Conservation (phyloP, 1,140 invertebrate genomes). For the Phenacoccus solenopsis region DNA sequence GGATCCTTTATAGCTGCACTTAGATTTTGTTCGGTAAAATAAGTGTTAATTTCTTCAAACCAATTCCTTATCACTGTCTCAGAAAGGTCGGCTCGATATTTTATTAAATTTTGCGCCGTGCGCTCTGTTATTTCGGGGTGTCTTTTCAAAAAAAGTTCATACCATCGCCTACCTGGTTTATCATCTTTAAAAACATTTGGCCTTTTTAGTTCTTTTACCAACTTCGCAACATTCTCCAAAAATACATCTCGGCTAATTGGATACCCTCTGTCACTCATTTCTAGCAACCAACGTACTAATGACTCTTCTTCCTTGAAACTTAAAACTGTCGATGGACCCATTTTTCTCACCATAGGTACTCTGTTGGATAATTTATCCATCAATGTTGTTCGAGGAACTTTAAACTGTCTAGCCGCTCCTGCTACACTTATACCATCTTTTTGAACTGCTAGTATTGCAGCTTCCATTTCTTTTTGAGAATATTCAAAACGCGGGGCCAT, state of each 20-base stretch:
- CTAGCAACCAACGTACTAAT: conserved; percentile 9
- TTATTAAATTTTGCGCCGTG: conserved; percentile 28
- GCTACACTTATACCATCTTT: too few relatives aligned
- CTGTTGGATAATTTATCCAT: too few relatives aligned
- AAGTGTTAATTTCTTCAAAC: conserved; percentile 29
- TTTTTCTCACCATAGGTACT: too few relatives aligned
- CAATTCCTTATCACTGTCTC: conserved; percentile 29
- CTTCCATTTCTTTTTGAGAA: too few relatives aligned
- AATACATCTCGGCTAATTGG: neutral
- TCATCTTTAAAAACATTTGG: conserved; percentile 25
- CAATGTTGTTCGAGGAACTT: too few relatives aligned
- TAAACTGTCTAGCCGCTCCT: too few relatives aligned
- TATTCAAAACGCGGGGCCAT: too few relatives aligned
- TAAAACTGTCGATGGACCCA: too few relatives aligned
- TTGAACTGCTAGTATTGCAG: too few relatives aligned
- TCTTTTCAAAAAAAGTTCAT: conserved; percentile 29
- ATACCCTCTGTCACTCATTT: neutral
- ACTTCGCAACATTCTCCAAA: neutral
- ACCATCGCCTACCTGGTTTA: conserved; percentile 30
- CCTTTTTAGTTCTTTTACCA: neutral
- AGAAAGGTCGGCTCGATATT: conserved; percentile 25
- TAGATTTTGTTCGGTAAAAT: conserved; percentile 26
- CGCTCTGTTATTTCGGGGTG: conserved; percentile 27
- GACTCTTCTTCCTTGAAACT: neutral
- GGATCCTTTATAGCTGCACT: conserved; percentile 23